phyloP scores from a whole-genome alignment of 2,797 vertebrate species.

The Myotis pilosus region DNA sequence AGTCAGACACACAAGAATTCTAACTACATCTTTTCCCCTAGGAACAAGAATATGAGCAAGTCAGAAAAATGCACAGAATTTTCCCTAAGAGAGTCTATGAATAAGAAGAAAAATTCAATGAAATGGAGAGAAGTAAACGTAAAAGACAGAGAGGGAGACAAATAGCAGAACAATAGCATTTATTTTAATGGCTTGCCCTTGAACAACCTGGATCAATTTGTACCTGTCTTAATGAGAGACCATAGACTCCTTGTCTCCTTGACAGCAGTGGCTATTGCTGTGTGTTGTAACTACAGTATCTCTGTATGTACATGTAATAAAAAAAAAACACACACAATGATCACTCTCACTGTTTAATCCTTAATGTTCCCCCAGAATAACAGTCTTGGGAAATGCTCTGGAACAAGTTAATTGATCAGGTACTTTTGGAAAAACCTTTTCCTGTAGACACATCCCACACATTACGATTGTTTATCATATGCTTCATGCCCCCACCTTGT shows the following conservation, averaged over 20 bases:
- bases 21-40: constrained; percentile 56
- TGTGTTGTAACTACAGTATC: not conserved
- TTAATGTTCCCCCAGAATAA: not conserved
- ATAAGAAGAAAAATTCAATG: not conserved
- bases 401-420: not conserved
- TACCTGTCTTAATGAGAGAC: constrained; percentile 47
- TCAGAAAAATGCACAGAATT: constrained; percentile 53
- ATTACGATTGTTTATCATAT: not conserved
- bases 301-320: not conserved
- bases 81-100: constrained; percentile 55
- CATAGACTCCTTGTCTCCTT: not conserved
- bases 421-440: not conserved
- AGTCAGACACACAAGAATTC: constrained; percentile 68
- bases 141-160: constrained; percentile 23
- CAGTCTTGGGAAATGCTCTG: not conserved
- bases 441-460: no score
- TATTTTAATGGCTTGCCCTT: constrained; percentile 45
- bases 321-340: not conserved
- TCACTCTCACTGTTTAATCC: not conserved
- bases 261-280: not conserved
- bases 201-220: constrained; percentile 37
- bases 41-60: constrained; percentile 54
- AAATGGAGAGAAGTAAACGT: constrained; percentile 46
- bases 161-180: constrained; percentile 14
- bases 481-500: not conserved